Conservation (phyloP, 2,888 invertebrate species). For the Cetonia aurata region DNA sequence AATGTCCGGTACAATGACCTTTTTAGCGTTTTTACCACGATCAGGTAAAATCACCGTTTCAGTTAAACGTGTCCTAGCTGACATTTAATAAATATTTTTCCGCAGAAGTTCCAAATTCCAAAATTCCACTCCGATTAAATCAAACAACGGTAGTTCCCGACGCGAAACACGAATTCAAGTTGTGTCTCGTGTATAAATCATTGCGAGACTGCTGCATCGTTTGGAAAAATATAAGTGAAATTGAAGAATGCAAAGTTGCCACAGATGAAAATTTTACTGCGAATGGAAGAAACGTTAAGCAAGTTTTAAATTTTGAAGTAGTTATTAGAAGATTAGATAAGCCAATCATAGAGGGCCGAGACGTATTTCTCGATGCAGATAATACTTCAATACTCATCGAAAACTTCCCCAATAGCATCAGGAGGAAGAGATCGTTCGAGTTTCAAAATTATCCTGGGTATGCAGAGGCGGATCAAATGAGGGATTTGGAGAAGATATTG, state of each 20-base stretch:
- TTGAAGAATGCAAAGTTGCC: background rate
- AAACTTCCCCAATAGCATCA: background rate
- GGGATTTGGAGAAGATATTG: too few species aligned
- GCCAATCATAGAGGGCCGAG: slow-evolving; percentile 36
- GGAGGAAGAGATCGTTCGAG: slow-evolving; percentile 8
- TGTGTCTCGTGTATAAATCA: slow-evolving; percentile 2
- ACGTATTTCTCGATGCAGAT: slow-evolving; percentile 34
- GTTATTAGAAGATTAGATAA: slow-evolving; percentile 39
- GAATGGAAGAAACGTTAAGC: slow-evolving; percentile 8
- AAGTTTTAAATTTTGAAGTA: slow-evolving; percentile 12
- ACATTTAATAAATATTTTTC: too few species aligned
- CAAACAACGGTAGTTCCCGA: background rate
- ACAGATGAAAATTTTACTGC: background rate
- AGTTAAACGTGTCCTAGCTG: too few species aligned
- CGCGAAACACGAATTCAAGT: background rate
- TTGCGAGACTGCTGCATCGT: slow-evolving; percentile 23
- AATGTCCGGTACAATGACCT: slow-evolving; percentile 10
- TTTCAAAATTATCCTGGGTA: background rate
- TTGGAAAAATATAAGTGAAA: background rate
- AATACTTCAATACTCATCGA: slow-evolving; percentile 18
- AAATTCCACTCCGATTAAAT: too few species aligned
- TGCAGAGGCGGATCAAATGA: too few species aligned
- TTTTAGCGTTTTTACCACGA: slow-evolving; percentile 15
- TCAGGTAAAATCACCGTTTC: too few species aligned
- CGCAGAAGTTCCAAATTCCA: too few species aligned